Evolutionary conservation across 1,140 invertebrate species (phyloP).

Genomic region (Schlechtendalia chinensis): DNA sequence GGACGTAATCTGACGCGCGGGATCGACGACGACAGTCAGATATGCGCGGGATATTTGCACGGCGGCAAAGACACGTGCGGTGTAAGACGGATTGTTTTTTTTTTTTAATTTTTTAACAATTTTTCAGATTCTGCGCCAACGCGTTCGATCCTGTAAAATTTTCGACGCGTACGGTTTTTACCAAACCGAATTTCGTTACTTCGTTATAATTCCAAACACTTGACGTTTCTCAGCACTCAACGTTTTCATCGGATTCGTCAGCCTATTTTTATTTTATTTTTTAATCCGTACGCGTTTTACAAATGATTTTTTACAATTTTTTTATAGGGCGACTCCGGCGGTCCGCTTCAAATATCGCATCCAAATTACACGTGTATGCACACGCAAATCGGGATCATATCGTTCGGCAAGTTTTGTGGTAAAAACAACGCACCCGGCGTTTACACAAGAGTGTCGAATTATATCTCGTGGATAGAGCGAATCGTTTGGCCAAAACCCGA

Average conservation of each 20-base stretch:
- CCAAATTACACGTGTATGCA: background rate
- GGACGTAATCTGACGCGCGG: background rate
- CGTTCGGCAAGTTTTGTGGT: background rate
- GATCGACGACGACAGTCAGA: background rate
- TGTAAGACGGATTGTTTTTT: no score
- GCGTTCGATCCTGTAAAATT: no score
- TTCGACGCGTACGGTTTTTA: no score
- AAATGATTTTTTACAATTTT: no score
- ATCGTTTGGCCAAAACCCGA: background rate
- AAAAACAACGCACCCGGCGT: background rate
- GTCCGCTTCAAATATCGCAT: background rate
- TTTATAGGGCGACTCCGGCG: constrained; percentile 17
- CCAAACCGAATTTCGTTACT: no score
- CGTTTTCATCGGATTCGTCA: no score
- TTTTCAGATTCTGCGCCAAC: no score
- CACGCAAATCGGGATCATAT: background rate
- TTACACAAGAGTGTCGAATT: background rate
- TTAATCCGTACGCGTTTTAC: background rate
- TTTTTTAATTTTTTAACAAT: no score
- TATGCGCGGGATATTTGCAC: background rate
- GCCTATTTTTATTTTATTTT: background rate
- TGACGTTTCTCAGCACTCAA: no score
- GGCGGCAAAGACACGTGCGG: background rate
- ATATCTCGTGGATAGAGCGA: constrained; percentile 2
- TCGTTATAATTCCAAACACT: no score